These are phyloP conservation scores for Chaetodon trifasciatus DNA, from an alignment of 2,797 vertebrate species.

Conservation along the genomic window DNA sequence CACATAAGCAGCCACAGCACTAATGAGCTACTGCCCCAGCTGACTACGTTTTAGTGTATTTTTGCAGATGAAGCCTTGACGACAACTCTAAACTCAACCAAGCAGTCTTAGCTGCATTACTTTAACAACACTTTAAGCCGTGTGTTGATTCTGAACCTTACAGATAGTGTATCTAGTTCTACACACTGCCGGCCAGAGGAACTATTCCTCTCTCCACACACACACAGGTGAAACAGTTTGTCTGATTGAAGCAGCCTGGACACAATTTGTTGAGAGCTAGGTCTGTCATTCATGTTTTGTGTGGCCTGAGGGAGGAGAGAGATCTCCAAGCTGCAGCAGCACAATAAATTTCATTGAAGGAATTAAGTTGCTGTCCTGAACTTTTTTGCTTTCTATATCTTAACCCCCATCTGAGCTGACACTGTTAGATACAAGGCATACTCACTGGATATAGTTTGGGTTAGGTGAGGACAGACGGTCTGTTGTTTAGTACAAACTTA, in stretches of 20 bases:
- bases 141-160: not conserved
- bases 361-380: constrained; percentile 48
- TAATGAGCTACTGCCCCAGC: constrained; percentile 61
- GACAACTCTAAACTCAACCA: constrained; percentile 17
- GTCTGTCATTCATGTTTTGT: constrained; percentile 55
- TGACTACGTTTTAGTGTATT: constrained; percentile 15
- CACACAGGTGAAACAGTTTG: constrained; percentile 28
- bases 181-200: not conserved
- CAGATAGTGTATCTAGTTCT: not conserved
- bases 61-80: constrained; percentile 38
- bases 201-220: not conserved
- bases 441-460: not conserved
- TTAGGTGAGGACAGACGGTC: too few relatives aligned
- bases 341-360: constrained; percentile 45
- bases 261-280: constrained; percentile 46
- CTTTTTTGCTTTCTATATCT: constrained; percentile 31
- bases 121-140: constrained; percentile 1
- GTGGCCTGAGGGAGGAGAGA: constrained; percentile 41
- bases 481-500: not conserved
- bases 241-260: constrained; percentile 38
- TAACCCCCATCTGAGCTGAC: constrained; percentile 1
- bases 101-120: constrained; percentile 1
- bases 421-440: constrained; percentile 9
- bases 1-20: constrained; percentile 45
- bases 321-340: constrained; percentile 37